Evolutionary conservation across 2,797 vertebrate species (phyloP).

Genomic region (Linurgus olivaceus): DNA sequence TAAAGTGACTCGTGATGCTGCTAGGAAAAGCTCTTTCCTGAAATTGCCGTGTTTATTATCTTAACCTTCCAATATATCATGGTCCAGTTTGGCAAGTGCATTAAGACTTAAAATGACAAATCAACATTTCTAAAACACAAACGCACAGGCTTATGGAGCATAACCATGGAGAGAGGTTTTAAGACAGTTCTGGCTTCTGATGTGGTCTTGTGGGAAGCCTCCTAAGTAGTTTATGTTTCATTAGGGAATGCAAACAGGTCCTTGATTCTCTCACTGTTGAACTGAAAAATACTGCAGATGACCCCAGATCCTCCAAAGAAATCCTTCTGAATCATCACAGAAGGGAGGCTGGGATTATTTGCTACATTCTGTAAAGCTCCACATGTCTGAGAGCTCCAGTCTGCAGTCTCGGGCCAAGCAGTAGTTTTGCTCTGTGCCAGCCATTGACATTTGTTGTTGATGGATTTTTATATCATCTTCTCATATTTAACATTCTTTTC

Average conservation of each 20-base stretch:
- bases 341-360: neutral
- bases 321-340: neutral
- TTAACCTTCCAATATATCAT: neutral
- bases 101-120: neutral
- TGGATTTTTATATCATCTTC: constrained; percentile 32
- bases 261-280: neutral
- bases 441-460: constrained; percentile 2
- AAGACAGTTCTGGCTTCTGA: neutral
- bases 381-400: neutral
- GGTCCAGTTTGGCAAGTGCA: neutral
- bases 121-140: neutral
- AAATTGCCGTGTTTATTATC: neutral
- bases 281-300: neutral
- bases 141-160: fast-evolving
- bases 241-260: neutral
- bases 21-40: neutral
- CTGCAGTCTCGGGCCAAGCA: neutral
- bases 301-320: neutral
- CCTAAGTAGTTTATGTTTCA: neutral
- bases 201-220: neutral
- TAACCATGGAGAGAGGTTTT: neutral
- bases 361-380: neutral
- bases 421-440: neutral
- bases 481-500: constrained; percentile 41
- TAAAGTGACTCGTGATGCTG: fast-evolving